Conservation (phyloP, 2,113 vertebrate genomes). For the Sinocyclocheilus maitianheensis region DNA sequence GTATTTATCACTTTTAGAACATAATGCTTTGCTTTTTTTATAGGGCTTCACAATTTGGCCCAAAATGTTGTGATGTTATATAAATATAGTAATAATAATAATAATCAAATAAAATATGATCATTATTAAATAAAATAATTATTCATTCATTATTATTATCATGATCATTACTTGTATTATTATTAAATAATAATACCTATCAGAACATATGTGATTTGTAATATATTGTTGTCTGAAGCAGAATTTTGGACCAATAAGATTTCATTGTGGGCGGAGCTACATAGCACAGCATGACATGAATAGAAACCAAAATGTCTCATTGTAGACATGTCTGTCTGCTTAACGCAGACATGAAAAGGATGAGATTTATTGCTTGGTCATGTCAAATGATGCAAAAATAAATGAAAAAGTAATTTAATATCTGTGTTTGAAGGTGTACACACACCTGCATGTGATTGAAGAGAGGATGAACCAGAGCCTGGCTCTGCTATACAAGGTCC, state of each 20-base stretch:
- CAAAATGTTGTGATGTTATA: no score
- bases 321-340: not conserved
- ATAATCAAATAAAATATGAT: no score
- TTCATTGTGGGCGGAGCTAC: not conserved
- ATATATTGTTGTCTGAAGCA: not conserved
- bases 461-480: slow-evolving; percentile 92
- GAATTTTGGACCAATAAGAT: not conserved
- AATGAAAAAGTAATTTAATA: not conserved
- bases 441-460: slow-evolving; percentile 89
- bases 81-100: no score
- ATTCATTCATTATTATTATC: no score
- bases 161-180: no score
- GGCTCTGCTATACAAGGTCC: slow-evolving; percentile 85
- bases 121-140: no score
- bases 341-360: not conserved
- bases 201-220: not conserved
- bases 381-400: not conserved
- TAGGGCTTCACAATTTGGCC: no score
- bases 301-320: not conserved
- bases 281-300: not conserved
- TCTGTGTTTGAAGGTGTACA: slow-evolving; percentile 80
- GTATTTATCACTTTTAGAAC: no score
- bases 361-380: not conserved
- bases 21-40: no score
- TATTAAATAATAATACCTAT: not conserved